Evolutionary conservation across 2,888 invertebrate species (phyloP), one percentile per base, ranked within the genome.

Genomic region (Agrenia bidenticulata): DNA sequence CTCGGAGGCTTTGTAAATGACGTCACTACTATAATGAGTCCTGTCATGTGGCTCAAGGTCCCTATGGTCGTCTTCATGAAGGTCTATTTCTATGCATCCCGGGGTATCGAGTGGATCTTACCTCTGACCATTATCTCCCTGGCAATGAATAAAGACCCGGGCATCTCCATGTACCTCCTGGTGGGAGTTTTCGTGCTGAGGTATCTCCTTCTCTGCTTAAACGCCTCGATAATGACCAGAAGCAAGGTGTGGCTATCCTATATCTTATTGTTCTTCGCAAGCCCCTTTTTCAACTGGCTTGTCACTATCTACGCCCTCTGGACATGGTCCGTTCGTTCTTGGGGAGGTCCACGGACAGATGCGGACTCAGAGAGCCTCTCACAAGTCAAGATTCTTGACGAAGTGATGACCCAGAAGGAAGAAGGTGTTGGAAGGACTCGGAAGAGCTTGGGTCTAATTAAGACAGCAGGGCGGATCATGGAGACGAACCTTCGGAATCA

Each of bases 301-400:
- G 70, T 70, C 9, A 56, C 51, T 1, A 9, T 70, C 1, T 66
- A 66, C 42, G 62, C 64, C 17, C 21, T 70, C 27, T 64, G 60
- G 64, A 67, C 64, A 26, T 70, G 70, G 70, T 61, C 61, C 19
- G 60, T 64, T 1, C 21, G 70, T 11, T 53, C 57, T 1, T 70
- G 70, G 70, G 70, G 70, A 27, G 70, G 70, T 4, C 70, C 70
- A 2, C 19, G 70, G 45, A 64, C 63, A 13, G 67, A 70, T 26
- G 24, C 58, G 11, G 56, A 58, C 5, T 56, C 49, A 39, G 66
- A 51, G 2, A 21, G 11, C 26, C 11, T 57, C 13, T 64, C 64
- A 2, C 50, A 58, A 32, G n/a, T 42, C 0, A 26, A 24, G 7
- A 7, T 64, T 1, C 55, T 64, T 27, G 64, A 58, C 15, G 64